Evolutionary conservation across 2,888 invertebrate genomes (phyloP).

Genomic region (Drosophila algonquin): DNA sequence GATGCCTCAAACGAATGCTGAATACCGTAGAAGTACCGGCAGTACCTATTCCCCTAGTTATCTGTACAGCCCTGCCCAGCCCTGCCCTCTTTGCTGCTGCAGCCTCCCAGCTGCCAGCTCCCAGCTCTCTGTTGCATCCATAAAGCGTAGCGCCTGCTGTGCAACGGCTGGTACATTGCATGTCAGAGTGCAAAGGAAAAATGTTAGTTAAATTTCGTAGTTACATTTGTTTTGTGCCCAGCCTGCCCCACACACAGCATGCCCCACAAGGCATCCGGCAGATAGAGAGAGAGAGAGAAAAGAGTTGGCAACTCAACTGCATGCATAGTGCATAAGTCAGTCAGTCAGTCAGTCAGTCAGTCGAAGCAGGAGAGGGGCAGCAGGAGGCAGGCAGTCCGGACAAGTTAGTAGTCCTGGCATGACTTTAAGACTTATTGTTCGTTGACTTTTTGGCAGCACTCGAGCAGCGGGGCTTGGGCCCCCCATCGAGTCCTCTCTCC

Average conservation of each 20-base stretch:
- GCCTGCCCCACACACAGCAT: conserved; percentile 4
- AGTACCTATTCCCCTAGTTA: not conserved
- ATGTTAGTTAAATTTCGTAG: conserved; percentile 66
- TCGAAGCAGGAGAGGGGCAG: not conserved
- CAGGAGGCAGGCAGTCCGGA: not conserved
- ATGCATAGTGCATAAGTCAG: conserved; percentile 74
- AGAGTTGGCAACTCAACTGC: conserved; percentile 68
- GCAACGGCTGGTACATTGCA: conserved; percentile 43
- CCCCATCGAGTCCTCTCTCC: not conserved
- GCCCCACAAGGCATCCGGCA: not conserved
- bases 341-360: conserved; percentile 67
- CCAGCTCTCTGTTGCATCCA: not conserved
- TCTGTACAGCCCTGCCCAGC: not conserved
- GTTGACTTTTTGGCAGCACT: conserved; percentile 40
- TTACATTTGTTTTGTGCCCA: conserved; percentile 49
- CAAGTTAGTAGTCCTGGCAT: conserved; percentile 37
- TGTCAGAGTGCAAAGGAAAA: conserved; percentile 57
- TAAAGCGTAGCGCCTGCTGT: conserved; percentile 14
- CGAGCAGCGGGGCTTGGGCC: conserved; percentile 3
- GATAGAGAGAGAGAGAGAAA: conserved; percentile 19
- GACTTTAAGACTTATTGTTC: conserved; percentile 53
- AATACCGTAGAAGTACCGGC: conserved; percentile 1
- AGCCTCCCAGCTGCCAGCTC: not conserved
- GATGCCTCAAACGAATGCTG: not conserved
- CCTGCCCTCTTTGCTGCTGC: conserved; percentile 9